A percentile compares a stretch with the other conserved stretches of the same genome.
Conservation (phyloP, 2,888 invertebrate genomes). For the Gortyna flavago region DNA sequence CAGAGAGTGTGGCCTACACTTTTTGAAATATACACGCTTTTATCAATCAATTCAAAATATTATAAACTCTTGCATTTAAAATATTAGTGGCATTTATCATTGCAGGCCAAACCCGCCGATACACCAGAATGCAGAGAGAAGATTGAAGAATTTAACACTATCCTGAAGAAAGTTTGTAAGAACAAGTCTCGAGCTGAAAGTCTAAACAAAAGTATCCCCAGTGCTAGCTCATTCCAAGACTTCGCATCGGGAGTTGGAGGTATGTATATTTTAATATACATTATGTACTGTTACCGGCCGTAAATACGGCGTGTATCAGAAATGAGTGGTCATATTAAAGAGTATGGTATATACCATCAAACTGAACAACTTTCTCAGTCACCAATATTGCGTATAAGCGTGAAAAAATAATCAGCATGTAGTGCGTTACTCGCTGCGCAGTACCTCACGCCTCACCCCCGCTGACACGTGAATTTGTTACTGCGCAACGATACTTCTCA, state of each 20-base stretch:
- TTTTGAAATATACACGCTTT: not conserved
- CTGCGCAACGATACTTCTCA: no score
- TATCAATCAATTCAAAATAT: slow-evolving; percentile 6
- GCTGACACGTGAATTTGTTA: no score
- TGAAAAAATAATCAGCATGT: no score
- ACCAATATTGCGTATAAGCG: no score
- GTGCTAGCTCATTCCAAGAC: slow-evolving; percentile 76
- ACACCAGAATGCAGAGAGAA: slow-evolving; percentile 73
- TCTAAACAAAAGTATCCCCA: slow-evolving; percentile 66
- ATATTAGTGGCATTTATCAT: slow-evolving; percentile 39
- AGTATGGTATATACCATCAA: no score
- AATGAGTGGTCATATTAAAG: not conserved
- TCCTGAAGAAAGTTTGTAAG: slow-evolving; percentile 74
- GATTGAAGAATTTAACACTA: slow-evolving; percentile 77
- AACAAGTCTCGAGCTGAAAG: slow-evolving; percentile 64
- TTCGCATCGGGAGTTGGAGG: slow-evolving; percentile 79
- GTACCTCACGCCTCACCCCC: no score
- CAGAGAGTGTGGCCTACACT: not conserved
- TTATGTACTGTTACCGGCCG: not conserved
- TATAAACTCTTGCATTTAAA: slow-evolving; percentile 37
- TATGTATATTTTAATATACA: slow-evolving; percentile 54
- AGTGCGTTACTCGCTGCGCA: no score
- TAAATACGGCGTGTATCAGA: not conserved
- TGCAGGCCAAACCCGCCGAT: slow-evolving; percentile 69
- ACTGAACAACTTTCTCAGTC: no score